These are phyloP conservation scores for Pristionchus mayeri DNA, from an alignment of 2,888 invertebrate species.

Conservation along the genomic window DNA sequence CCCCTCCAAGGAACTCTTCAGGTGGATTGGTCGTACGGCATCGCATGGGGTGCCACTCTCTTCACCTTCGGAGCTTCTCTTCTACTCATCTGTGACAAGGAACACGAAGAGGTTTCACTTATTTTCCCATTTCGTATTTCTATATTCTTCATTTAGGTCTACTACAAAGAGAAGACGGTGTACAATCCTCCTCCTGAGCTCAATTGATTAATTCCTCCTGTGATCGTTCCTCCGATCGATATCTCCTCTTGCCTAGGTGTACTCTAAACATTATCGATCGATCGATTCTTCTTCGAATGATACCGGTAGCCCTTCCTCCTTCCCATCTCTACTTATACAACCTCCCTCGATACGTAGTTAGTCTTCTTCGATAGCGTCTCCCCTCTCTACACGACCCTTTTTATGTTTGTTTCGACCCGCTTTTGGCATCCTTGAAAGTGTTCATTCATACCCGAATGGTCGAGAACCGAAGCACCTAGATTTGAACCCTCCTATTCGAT, in stretches of 20 bases:
- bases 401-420: constrained; percentile 9
- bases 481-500: constrained; percentile 13
- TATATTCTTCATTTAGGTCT: constrained; percentile 79
- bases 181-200: constrained; percentile 75
- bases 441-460: not conserved
- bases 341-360: not conserved
- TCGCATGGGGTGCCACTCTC: constrained; percentile 97
- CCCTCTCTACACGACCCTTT: not conserved
- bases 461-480: constrained; percentile 3
- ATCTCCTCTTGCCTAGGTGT: constrained; percentile 32
- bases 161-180: constrained; percentile 91
- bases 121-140: not conserved
- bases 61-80: constrained; percentile 95
- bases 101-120: constrained; percentile 87
- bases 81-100: constrained; percentile 94
- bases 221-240: not conserved
- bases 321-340: constrained; percentile 30
- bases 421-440: constrained; percentile 35
- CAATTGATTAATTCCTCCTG: not conserved
- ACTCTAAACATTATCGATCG: constrained; percentile 42
- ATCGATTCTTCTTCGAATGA: constrained; percentile 32
- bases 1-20: no score
- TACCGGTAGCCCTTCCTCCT: constrained; percentile 11
- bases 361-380: not conserved
- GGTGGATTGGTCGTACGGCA: constrained; percentile 98